phyloP scores from a whole-genome alignment of 2,113 vertebrate genomes.

The Tenrec ecaudatus region DNA sequence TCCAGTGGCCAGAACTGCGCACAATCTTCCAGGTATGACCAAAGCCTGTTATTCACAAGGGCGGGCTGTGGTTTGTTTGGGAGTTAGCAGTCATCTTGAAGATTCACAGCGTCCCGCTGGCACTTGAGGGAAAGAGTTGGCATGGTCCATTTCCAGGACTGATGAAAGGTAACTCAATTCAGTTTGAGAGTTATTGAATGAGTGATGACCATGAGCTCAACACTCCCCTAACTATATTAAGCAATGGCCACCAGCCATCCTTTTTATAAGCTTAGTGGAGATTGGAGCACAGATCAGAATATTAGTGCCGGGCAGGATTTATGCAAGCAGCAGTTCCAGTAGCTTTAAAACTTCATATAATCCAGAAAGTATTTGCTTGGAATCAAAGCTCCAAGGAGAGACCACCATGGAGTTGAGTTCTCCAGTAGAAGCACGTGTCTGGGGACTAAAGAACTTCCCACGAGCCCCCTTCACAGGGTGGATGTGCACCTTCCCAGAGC shows the following conservation, averaged over 20 bases:
- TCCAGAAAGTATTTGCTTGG: constrained; percentile 16
- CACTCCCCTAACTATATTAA: constrained; percentile 6
- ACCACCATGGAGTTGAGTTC: neutral
- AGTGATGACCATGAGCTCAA: neutral
- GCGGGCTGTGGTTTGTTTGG: neutral
- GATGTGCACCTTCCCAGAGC: neutral
- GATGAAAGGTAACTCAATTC: constrained; percentile 44
- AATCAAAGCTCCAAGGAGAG: neutral
- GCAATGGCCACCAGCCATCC: neutral
- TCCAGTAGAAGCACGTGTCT: neutral
- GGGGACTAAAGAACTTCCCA: neutral
- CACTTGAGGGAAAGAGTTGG: constrained; percentile 31
- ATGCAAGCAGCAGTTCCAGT: neutral
- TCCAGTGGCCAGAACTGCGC: neutral
- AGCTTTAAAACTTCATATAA: constrained; percentile 11
- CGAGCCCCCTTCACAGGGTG: neutral
- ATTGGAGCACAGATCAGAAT: neutral
- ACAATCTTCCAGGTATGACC: neutral
- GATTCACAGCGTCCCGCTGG: neutral
- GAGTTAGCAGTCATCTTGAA: neutral
- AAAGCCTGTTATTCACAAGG: neutral
- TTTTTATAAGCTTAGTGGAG: constrained; percentile 12
- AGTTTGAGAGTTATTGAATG: constrained; percentile 41
- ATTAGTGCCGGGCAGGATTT: neutral
- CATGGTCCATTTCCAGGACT: neutral